Percentiles rank a stretch among this genome's conserved stretches.
phyloP scores from a whole-genome alignment of 2,888 invertebrate species.

The Stegophylla sp. region DNA sequence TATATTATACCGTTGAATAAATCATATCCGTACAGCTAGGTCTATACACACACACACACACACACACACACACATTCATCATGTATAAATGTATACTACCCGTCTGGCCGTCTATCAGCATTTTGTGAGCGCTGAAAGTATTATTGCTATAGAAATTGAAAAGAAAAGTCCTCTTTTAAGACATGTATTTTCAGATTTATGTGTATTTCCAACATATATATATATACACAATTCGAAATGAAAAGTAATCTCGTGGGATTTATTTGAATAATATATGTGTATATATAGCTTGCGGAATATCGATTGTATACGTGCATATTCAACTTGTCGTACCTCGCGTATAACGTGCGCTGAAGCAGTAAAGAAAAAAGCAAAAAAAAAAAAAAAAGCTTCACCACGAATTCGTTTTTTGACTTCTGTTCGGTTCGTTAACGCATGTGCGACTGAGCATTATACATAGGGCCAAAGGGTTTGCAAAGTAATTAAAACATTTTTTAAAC shows the following conservation, averaged over 20 bases:
- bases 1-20: no score
- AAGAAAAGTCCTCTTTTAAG: slow-evolving; percentile 19
- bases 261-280: slow-evolving; percentile 21
- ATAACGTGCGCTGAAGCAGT: neutral
- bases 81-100: no score
- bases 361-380: neutral
- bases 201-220: neutral
- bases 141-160: slow-evolving; percentile 30
- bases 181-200: slow-evolving; percentile 34
- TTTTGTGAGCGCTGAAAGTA: slow-evolving; percentile 19
- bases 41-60: neutral
- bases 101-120: neutral
- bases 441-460: no score
- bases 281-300: neutral
- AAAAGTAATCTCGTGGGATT: slow-evolving; percentile 37
- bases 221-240: neutral
- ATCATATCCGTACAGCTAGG: neutral
- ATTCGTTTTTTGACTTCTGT: neutral
- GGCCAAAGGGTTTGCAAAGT: no score
- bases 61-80: no score
- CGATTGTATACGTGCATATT: slow-evolving; percentile 1
- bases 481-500: no score
- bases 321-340: neutral
- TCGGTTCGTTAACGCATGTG: neutral
- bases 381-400: no score